phyloP scores from a whole-genome alignment of 2,888 invertebrate species.

The Cyclophora albipunctata region DNA sequence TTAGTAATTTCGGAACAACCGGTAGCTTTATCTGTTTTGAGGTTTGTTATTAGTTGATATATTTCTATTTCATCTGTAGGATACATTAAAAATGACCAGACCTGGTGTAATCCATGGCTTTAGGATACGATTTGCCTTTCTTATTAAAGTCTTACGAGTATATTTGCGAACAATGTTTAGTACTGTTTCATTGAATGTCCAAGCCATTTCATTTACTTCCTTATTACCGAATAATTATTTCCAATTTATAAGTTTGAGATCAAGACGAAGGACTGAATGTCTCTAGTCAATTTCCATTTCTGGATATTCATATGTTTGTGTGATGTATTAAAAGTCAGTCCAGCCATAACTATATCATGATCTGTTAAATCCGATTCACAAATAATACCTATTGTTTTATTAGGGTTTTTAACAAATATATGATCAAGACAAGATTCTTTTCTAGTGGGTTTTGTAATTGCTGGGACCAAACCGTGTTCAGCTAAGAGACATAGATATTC shows the following conservation, averaged over 20 bases:
- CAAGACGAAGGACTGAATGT: not conserved
- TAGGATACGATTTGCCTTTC: constrained; percentile 2
- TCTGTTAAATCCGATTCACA: constrained; percentile 8
- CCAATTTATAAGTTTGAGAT: constrained; percentile 2
- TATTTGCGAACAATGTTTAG: constrained; percentile 1
- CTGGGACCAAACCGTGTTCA: constrained; percentile 4
- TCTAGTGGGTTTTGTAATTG: constrained; percentile 9
- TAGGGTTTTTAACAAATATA: constrained; percentile 2
- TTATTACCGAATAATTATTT: not conserved
- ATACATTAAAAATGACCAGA: constrained; percentile 7
- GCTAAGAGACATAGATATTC: constrained; percentile 8
- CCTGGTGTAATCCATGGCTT: constrained; percentile 12
- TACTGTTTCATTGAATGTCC: not conserved
- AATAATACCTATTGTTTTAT: constrained; percentile 2
- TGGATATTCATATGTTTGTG: not conserved
- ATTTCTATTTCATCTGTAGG: constrained; percentile 10
- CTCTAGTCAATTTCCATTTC: not conserved
- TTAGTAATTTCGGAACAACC: not conserved
- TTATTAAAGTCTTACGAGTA: not conserved
- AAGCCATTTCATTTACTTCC: not conserved
- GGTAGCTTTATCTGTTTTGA: not conserved
- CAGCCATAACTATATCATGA: constrained; percentile 3
- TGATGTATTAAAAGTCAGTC: not conserved
- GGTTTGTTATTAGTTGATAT: not conserved
- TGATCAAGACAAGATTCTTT: constrained; percentile 11